phyloP scores from a whole-genome alignment of 2,888 invertebrate genomes.

The Perizoma affinitatum region DNA sequence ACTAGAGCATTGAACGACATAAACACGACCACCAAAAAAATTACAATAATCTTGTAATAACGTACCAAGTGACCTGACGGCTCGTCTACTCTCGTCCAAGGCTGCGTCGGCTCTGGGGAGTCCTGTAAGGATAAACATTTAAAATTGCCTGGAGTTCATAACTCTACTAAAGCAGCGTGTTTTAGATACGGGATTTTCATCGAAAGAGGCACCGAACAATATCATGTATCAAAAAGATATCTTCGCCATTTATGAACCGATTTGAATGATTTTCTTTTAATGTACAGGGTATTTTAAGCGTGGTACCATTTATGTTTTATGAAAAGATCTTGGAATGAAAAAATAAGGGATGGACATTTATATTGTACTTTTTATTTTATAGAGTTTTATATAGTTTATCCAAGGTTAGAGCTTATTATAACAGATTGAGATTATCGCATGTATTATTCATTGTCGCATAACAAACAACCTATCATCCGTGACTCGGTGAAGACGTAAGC shows the following conservation, averaged over 20 bases:
- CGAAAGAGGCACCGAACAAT: too few species aligned
- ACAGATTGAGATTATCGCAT: neutral
- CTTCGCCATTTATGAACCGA: too few species aligned
- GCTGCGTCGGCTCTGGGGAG: constrained; percentile 27
- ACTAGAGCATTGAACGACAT: neutral
- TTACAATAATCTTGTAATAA: constrained; percentile 26
- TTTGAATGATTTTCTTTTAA: too few species aligned
- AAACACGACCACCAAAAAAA: constrained; percentile 8
- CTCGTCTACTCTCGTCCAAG: constrained; percentile 32
- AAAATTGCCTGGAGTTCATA: neutral
- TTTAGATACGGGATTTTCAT: too few species aligned
- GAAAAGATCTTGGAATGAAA: too few species aligned
- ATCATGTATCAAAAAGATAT: too few species aligned
- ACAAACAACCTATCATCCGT: neutral
- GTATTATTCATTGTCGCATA: neutral
- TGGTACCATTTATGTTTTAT: too few species aligned
- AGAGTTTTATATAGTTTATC: too few species aligned
- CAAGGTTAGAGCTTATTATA: too few species aligned
- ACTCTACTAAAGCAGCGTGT: neutral
- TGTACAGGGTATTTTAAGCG: too few species aligned
- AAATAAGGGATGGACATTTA: too few species aligned
- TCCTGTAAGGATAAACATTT: constrained; percentile 38
- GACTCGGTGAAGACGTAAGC: neutral
- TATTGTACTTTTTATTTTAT: too few species aligned
- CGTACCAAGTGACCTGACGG: constrained; percentile 41